These are phyloP conservation scores for Eumacrocentrus americanus DNA, from an alignment of 2,888 invertebrate genomes.

Conservation along the genomic window DNA sequence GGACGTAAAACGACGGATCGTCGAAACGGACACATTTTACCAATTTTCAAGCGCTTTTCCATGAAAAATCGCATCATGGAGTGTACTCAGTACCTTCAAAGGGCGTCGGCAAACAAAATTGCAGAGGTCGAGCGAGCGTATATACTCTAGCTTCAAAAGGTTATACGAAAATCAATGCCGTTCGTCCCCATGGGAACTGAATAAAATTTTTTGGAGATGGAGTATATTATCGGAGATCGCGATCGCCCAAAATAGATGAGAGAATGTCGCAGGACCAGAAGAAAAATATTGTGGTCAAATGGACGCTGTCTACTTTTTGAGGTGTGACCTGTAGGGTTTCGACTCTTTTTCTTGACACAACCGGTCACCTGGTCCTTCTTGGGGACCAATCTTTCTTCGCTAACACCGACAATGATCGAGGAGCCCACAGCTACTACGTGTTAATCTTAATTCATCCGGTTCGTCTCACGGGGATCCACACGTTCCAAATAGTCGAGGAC, in stretches of 20 bases:
- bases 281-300: neutral
- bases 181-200: too few relatives aligned
- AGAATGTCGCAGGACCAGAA: neutral
- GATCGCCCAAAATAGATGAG: neutral
- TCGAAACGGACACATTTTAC: too few relatives aligned
- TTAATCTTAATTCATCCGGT: slow-evolving; percentile 56
- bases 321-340: neutral
- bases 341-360: slow-evolving; percentile 18
- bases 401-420: slow-evolving; percentile 56
- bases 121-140: too few relatives aligned
- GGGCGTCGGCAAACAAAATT: too few relatives aligned
- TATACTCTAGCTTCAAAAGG: neutral
- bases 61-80: too few relatives aligned
- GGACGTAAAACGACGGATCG: too few relatives aligned
- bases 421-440: slow-evolving; percentile 43
- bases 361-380: slow-evolving; percentile 13
- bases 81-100: too few relatives aligned
- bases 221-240: neutral
- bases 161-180: too few relatives aligned
- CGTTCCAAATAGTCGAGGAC: slow-evolving; percentile 18
- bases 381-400: slow-evolving; percentile 46
- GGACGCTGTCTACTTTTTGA: neutral
- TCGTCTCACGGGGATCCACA: slow-evolving; percentile 42
- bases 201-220: neutral
- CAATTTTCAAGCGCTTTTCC: neutral